Percentiles rank a stretch among this genome's conserved stretches.
These are phyloP conservation scores for Rhea americana DNA, from an alignment of 2,113 vertebrate genomes.

Conservation along the genomic window DNA sequence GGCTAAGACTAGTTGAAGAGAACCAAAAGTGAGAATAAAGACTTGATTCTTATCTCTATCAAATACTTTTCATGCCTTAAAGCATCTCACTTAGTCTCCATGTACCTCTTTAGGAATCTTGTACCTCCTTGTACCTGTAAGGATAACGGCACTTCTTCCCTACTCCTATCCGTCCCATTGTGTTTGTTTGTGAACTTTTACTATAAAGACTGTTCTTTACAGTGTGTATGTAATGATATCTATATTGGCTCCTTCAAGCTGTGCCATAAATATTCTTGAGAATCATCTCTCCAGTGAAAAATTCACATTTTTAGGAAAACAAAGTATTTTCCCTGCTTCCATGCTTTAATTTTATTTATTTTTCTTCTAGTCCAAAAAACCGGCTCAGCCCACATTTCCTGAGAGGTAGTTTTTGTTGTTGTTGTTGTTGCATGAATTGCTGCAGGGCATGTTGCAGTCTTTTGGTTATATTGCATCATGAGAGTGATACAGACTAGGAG, in stretches of 20 bases:
- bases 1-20: background rate
- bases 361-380: background rate
- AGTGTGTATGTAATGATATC: background rate
- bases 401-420: background rate
- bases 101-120: background rate
- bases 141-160: conserved; percentile 25
- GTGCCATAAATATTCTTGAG: conserved; percentile 1
- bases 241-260: conserved; percentile 26
- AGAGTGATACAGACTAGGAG: background rate
- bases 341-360: background rate
- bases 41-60: background rate
- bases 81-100: background rate
- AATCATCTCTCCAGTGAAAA: background rate
- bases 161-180: background rate
- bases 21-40: background rate
- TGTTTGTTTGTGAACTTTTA: conserved; percentile 23
- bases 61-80: background rate
- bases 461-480: background rate
- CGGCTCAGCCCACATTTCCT: background rate
- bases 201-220: conserved; percentile 15
- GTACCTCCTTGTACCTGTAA: background rate
- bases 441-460: background rate
- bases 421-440: background rate
- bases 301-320: background rate
- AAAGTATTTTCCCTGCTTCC: background rate